These are phyloP conservation scores for Bungarus multicinctus DNA, from an alignment of 2,113 vertebrate genomes.

Conservation along the genomic window DNA sequence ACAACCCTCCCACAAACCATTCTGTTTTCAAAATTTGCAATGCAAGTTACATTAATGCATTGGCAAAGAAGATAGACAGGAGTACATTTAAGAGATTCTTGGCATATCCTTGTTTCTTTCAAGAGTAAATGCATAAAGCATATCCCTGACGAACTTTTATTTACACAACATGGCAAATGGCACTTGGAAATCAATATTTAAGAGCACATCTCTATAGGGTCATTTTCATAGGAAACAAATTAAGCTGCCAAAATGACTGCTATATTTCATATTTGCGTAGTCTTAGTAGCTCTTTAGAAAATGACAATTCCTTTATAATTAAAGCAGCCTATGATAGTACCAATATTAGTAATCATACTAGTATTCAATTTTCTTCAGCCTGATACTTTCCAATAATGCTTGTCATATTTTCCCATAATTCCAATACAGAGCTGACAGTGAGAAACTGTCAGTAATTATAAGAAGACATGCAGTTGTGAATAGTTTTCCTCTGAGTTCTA, in stretches of 20 bases:
- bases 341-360: neutral
- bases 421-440: neutral
- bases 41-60: neutral
- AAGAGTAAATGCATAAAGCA: neutral
- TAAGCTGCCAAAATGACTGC: neutral
- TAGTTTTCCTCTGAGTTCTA: neutral
- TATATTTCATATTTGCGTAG: neutral
- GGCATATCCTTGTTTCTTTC: neutral
- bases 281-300: neutral
- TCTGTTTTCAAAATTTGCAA: neutral
- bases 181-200: neutral
- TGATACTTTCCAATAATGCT: neutral
- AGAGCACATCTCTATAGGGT: neutral
- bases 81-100: slow-evolving; percentile 5
- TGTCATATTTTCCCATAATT: neutral
- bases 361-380: neutral
- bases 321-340: neutral
- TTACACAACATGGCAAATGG: neutral
- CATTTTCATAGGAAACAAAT: neutral
- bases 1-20: neutral
- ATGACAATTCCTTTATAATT: neutral
- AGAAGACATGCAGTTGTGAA: neutral
- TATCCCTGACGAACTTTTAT: neutral
- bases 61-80: neutral
- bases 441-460: neutral